phyloP scores from a whole-genome alignment of 2,888 invertebrate species.

The Dryocosmus kuriphilus region DNA sequence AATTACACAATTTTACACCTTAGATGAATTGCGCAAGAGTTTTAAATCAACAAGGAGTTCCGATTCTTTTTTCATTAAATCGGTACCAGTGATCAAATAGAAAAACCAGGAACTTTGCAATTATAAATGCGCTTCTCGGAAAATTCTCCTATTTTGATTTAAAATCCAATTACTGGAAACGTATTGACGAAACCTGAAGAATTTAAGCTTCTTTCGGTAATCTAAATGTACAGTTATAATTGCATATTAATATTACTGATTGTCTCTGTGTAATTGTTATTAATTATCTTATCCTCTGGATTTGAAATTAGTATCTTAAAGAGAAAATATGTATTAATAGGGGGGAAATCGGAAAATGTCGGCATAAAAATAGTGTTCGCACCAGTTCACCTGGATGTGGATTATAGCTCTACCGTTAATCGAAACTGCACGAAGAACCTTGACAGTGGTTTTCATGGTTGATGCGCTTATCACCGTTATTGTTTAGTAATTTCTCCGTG shows the following conservation, averaged over 20 bases:
- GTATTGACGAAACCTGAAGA: constrained; percentile 31
- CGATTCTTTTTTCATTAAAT: constrained; percentile 24
- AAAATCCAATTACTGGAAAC: constrained; percentile 31
- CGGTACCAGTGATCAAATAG: not conserved
- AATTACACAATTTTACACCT: constrained; percentile 59
- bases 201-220: not conserved
- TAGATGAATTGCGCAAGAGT: constrained; percentile 46
- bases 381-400: not conserved
- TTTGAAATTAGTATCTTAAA: not conserved
- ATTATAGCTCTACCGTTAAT: constrained; percentile 47
- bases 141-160: not conserved
- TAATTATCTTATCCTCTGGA: not conserved
- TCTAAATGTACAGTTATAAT: constrained; percentile 39
- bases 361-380: not conserved
- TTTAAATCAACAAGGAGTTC: constrained; percentile 27
- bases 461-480: constrained; percentile 66
- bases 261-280: not conserved
- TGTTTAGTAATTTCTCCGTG: constrained; percentile 42
- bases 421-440: constrained; percentile 53
- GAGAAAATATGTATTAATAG: not conserved
- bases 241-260: not conserved
- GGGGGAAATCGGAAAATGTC: not conserved
- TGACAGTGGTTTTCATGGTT: constrained; percentile 65
- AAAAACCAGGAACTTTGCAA: constrained; percentile 13
- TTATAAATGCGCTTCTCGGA: not conserved